Conservation (phyloP, 2,797 vertebrate genomes). For the Ibycter americanus region DNA sequence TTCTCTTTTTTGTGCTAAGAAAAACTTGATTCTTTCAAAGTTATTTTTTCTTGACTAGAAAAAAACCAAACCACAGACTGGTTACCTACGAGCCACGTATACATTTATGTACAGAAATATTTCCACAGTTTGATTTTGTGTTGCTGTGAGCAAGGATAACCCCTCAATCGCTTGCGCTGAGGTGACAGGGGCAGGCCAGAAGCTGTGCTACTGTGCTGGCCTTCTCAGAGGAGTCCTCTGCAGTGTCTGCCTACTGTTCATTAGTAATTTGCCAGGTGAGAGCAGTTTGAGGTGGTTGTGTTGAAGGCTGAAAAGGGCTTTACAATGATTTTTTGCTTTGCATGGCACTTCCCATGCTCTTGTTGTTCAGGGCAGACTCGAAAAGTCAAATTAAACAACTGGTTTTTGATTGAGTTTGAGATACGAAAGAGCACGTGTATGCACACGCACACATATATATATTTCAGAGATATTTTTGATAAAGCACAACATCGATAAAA, state of each 20-base stretch:
- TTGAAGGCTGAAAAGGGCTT: background rate
- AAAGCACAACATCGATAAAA: background rate
- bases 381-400: background rate
- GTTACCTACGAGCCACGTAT: accelerated
- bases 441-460: too few species aligned
- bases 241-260: background rate
- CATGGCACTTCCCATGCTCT: background rate
- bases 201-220: background rate
- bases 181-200: background rate
- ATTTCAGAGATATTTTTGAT: background rate
- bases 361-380: background rate
- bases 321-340: background rate
- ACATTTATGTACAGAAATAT: background rate
- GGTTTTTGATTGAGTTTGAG: background rate
- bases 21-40: background rate
- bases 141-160: background rate
- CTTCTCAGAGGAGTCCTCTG: background rate
- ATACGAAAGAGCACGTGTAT: background rate
- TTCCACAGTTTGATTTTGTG: background rate
- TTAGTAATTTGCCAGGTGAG: background rate
- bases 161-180: accelerated
- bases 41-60: background rate
- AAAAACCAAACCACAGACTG: background rate
- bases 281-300: background rate
- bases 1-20: background rate